Base-by-base conservation (phyloP, 2,888 invertebrate species). In the Girardia tigrina region DNA sequence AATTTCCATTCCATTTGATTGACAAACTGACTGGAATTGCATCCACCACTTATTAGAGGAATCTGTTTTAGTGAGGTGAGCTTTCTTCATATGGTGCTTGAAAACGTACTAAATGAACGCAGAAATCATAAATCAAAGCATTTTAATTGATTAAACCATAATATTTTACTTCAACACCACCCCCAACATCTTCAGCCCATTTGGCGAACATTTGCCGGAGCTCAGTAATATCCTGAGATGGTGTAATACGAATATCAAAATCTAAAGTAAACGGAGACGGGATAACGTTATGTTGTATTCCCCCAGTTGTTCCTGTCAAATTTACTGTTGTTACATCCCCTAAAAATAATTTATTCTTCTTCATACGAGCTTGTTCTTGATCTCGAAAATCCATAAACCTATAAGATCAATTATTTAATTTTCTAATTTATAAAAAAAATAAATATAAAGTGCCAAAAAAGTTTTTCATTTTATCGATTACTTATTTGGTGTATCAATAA, bases 311-410 rank as follows among this genome's bases (percentile, higher is more conserved):
- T 82, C 88, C 88, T 0, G 91, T 93, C 79, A 92, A 84, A 85
- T 94, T 94, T 6, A 92, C 85, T 0, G 91, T 90, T 1, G 91
- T 91, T 0, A 93, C 91, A 85, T 92, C 91, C 16, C 92, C 92
- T 74, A 91, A 87, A 0, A 87, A 88, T 70, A 90, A 83, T 29
- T 87, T 86, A 0, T 89, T 87, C 83, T 90, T 87, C 29, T 86
- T 86, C 42, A 36, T 84, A 78, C 88, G 88, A 77, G 16, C 29
- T 69, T 29, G 56, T 73, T 75, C 28, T 20, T 26, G n/a, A 8
- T 77, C 69, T 28, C 72, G 70, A 29, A 75, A 75, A 14, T 75
- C 72, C 16, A 75, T 74, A 75, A 75, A 75, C 16, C 36, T 36
- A 16, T 12, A 36, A 36, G n/a, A n/a, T n/a, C n/a, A n/a, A n/a